Evolutionary conservation across 2,888 invertebrate species (phyloP), one percentile per base, ranked within the genome.

Genomic region (Drosophila mercatorum): DNA sequence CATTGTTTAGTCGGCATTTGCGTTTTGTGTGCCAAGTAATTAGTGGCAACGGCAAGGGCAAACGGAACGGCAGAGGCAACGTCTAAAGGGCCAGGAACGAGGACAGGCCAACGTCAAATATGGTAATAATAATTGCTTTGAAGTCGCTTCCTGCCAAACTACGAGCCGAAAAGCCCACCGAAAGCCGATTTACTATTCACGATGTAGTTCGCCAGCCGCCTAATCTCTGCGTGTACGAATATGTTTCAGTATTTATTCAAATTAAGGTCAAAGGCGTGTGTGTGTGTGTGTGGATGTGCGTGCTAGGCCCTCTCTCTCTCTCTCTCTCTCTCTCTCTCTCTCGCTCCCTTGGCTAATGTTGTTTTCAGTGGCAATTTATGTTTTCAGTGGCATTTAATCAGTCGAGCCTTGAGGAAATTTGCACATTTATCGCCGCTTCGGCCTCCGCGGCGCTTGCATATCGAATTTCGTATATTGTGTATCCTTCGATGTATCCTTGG

Each of bases 321-420:
- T 17, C 22, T 22, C 22, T 22, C 22, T 22, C 22, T 2, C 22
- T 22, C 1, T 2, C 22, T 22, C 22, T 22, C 22, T 22, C 22
- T 22, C 22, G 22, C 28, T 28, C 28, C 79, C 63, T 75, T 28
- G 61, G 34, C 80, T 80, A 71, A 78, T 78, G 80, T 80, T 80
- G 62, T 65, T 78, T 71, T 68, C 77, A 71, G 80, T 65, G 56
- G 77, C 75, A 86, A 83, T 88, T 86, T 88, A 83, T 83, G 88
- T 61, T 78, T 80, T 64, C 75, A 75, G 67, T 56, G 81, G 84
- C 87, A 84, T 83, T 87, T 83, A 83, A 83, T 83, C 80, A 85
- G 83, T 14, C 65, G 68, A 68, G 72, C 59, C 65, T 67, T 67
- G 65, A 69, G 62, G 58, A 79, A 84, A 86, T 78, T 72, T 82